A percentile compares a stretch with the other conserved stretches of the same genome.
Conservation (phyloP, 2,888 invertebrate species). For the Altica lythri region DNA sequence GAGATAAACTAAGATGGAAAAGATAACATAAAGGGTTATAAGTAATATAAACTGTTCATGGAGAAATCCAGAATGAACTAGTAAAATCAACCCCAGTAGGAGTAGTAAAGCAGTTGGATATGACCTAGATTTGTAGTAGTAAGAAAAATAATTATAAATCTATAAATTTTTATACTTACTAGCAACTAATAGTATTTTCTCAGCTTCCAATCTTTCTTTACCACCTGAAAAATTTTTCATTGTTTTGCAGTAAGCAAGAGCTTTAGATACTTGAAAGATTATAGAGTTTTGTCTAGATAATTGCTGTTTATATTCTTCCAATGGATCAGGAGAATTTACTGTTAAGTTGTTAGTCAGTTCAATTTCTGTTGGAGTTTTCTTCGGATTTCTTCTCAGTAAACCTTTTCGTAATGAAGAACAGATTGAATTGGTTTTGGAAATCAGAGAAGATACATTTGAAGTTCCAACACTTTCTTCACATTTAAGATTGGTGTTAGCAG, state of each 20-base stretch:
- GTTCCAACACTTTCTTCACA: constrained; percentile 28
- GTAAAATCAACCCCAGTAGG: too few species aligned
- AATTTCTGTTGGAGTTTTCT: not conserved
- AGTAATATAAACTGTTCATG: too few species aligned
- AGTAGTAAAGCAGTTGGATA: too few species aligned
- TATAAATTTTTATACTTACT: constrained; percentile 32
- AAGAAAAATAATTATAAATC: too few species aligned
- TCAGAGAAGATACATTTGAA: constrained; percentile 27
- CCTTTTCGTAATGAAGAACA: constrained; percentile 32
- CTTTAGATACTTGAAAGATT: constrained; percentile 41
- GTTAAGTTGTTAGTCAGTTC: not conserved
- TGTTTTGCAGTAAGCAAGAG: constrained; percentile 37
- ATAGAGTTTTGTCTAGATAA: constrained; percentile 39
- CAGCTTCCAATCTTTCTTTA: constrained; percentile 40
- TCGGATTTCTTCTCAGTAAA: constrained; percentile 21
- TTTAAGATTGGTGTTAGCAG: not conserved
- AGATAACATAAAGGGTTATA: too few species aligned
- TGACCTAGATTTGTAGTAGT: too few species aligned
- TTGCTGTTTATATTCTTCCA: constrained; percentile 35
- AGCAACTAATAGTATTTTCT: constrained; percentile 41
- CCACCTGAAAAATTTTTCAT: constrained; percentile 34
- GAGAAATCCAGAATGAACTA: too few species aligned
- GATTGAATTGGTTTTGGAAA: constrained; percentile 34
- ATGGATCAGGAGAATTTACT: not conserved
- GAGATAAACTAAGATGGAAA: too few species aligned